phyloP scores from a whole-genome alignment of 2,888 invertebrate genomes.

The Xiphydria camelus region DNA sequence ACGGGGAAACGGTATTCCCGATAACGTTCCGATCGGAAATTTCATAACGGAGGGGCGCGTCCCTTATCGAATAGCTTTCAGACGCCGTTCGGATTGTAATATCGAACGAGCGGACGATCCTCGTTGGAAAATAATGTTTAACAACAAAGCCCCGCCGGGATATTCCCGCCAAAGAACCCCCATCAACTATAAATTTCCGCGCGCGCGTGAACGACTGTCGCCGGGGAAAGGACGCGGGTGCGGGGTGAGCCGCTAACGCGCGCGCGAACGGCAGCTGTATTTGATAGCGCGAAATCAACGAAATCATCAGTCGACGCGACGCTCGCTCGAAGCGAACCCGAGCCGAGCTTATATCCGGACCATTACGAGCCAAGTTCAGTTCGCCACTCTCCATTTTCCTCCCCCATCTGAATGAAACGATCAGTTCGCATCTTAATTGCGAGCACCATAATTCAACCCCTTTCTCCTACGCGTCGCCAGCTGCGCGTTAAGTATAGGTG shows the following conservation, averaged over 20 bases:
- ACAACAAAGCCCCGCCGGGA: too few species aligned
- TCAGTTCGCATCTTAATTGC: conserved; percentile 34
- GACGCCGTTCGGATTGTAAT: too few species aligned
- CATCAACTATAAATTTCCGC: neutral
- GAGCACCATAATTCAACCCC: conserved; percentile 25
- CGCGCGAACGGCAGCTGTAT: neutral
- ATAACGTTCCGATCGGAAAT: too few species aligned
- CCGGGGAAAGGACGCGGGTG: neutral
- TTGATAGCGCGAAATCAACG: neutral
- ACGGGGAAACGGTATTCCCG: too few species aligned
- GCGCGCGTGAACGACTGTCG: conserved; percentile 2
- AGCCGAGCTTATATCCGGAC: conserved; percentile 15
- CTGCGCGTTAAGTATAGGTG: too few species aligned
- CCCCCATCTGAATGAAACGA: conserved; percentile 29
- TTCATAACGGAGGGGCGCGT: too few species aligned
- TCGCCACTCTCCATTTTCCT: neutral
- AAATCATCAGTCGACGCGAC: neutral
- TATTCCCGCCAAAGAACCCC: conserved; percentile 2
- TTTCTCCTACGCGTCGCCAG: too few species aligned
- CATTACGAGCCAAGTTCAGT: conserved; percentile 17
- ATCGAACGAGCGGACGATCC: too few species aligned
- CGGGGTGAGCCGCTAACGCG: neutral
- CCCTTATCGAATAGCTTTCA: too few species aligned
- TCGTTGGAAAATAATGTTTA: too few species aligned
- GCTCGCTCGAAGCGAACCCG: neutral